phyloP scores from a whole-genome alignment of 2,888 invertebrate genomes.

The Micropterix aruncella region DNA sequence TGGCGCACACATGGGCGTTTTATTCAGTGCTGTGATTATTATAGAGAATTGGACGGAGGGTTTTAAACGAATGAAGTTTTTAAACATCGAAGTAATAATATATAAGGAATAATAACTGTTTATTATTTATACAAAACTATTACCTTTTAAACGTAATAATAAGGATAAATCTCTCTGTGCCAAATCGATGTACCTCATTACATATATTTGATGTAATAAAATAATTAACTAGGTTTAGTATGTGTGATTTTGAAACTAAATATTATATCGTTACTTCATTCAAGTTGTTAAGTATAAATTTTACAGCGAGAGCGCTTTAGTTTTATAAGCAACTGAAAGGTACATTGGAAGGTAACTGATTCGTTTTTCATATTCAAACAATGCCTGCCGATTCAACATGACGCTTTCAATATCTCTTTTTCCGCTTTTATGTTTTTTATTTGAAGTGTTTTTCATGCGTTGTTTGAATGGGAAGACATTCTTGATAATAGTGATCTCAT shows the following conservation, averaged over 20 bases:
- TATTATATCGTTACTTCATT: slow-evolving; percentile 12
- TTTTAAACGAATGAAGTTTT: slow-evolving; percentile 16
- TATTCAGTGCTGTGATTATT: slow-evolving; percentile 12
- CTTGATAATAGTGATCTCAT: no score
- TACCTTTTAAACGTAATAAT: not conserved
- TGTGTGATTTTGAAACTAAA: slow-evolving; percentile 11
- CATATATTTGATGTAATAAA: slow-evolving; percentile 31
- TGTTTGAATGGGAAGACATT: no score
- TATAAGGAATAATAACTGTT: slow-evolving; percentile 8
- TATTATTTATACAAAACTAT: slow-evolving; percentile 10
- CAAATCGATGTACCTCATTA: slow-evolving; percentile 71
- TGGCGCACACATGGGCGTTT: slow-evolving; percentile 2
- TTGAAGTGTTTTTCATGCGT: no score
- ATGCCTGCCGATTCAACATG: no score
- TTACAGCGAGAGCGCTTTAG: not conserved
- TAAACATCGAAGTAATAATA: slow-evolving; percentile 32
- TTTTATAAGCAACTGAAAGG: no score
- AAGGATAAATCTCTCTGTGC: slow-evolving; percentile 51
- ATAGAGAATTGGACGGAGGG: slow-evolving; percentile 7
- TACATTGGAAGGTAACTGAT: no score
- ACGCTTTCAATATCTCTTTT: no score
- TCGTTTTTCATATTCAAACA: no score
- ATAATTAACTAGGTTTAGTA: slow-evolving; percentile 22
- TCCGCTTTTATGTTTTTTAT: no score
- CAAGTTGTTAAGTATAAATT: slow-evolving; percentile 3